These are phyloP conservation scores for Listronotus bonariensis DNA, from an alignment of 1,140 invertebrate species.

Conservation along the genomic window DNA sequence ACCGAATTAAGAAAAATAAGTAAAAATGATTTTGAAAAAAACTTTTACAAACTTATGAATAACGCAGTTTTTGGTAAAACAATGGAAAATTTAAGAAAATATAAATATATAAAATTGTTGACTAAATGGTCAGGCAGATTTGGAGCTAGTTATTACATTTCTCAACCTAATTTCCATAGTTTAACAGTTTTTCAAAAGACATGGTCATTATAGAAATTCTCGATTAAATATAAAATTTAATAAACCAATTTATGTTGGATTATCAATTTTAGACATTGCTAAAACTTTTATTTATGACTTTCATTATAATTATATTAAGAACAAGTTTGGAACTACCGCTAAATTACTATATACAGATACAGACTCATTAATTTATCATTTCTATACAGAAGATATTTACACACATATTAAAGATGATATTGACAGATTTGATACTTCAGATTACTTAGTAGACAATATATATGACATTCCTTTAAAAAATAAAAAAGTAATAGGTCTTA, in stretches of 20 bases:
- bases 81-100: slow-evolving; percentile 55
- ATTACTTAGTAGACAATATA: slow-evolving; percentile 42
- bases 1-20: slow-evolving; percentile 40
- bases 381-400: slow-evolving; percentile 35
- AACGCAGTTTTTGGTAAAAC: slow-evolving; percentile 58
- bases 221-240: slow-evolving; percentile 48
- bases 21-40: slow-evolving; percentile 54
- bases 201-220: slow-evolving; percentile 21
- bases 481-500: too few relatives aligned
- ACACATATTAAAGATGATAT: slow-evolving; percentile 35
- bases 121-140: slow-evolving; percentile 40
- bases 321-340: slow-evolving; percentile 28
- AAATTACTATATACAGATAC: slow-evolving; percentile 48
- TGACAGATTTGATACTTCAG: slow-evolving; percentile 45
- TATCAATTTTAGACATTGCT: slow-evolving; percentile 53
- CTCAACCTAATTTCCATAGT: too few relatives aligned
- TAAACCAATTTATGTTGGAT: slow-evolving; percentile 56
- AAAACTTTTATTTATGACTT: slow-evolving; percentile 44
- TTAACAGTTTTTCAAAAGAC: too few relatives aligned
- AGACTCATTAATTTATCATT: slow-evolving; percentile 42
- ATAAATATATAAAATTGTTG: slow-evolving; percentile 51
- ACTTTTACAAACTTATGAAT: slow-evolving; percentile 58
- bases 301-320: slow-evolving; percentile 42
- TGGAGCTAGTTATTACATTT: too few relatives aligned
- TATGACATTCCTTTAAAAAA: slow-evolving; percentile 54